Evolutionary conservation across 1,140 invertebrate species (phyloP), one percentile per base, ranked within the genome.

Genomic region (Plectrocnemia conspersa): DNA sequence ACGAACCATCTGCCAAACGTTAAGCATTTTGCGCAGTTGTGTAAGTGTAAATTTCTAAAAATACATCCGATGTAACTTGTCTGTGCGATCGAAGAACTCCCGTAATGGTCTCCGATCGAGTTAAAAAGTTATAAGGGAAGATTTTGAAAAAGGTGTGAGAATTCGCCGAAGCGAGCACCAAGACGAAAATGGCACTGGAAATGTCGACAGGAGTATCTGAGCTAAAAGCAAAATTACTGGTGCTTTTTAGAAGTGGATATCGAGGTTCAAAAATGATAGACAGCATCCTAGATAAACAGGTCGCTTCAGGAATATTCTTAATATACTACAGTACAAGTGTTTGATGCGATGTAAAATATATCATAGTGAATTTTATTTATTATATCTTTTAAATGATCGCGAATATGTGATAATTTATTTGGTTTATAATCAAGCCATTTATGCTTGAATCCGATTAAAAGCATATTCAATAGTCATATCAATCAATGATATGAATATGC

Each of bases 211-310:
- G 42, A 22, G 45, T 32, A 48, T 48, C 46, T 44, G 21, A 21
- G 25, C 44, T 48, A 55, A 40, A 40, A 29, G 41, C 44, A 23
- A 55, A 44, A 48, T 55, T 55, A 55, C 44, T 9, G 33, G 41
- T 2, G 44, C 19, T 55, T 42, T 27, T 44, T 10, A 18, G 41
- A 24, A 44, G 18, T 19, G 22, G 41, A 44, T 13, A 38, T 38
- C 18, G 10, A 16, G 7, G 18, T 38, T 38, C 35, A 9, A 38
- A 9, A 38, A 16, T 6, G 10, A 16, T 6, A 38, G 15, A 16
- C 27, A n/a, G 27, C 6, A 29, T 29, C 6, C 27, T 29, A 29
- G n/a, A n/a, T n/a, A 29, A n/a, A 29, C 6, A 29, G 27, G 27
- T 29, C 27, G 6, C 6, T 6, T 7, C n/a, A 29, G n/a, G 27